Percentiles rank a stretch among this genome's conserved stretches.
These are phyloP conservation scores for Catalaphyllia jardinei DNA, from an alignment of 64 coral and sea anemone species.

Conservation along the genomic window DNA sequence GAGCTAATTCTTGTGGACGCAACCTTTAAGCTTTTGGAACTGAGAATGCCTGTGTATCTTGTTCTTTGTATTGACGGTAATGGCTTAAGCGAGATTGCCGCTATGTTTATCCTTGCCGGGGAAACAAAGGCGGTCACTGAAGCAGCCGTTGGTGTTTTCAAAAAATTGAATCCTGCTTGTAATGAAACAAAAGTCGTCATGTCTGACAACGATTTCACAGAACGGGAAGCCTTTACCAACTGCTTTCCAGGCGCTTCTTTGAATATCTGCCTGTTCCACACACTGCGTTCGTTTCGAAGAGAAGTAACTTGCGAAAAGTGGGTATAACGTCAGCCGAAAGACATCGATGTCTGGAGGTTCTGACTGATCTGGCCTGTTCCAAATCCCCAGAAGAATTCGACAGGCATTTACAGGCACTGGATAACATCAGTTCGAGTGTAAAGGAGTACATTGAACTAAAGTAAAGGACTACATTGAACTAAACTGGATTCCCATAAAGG, in stretches of 20 bases:
- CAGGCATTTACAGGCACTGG: constrained; percentile 33
- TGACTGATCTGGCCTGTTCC: constrained; percentile 50
- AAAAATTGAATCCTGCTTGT: constrained; percentile 44
- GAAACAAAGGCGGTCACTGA: constrained; percentile 72
- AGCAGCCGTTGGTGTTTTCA: constrained; percentile 38
- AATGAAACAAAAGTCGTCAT: constrained; percentile 66
- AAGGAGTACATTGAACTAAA: too few species aligned
- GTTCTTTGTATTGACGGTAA: constrained; percentile 64
- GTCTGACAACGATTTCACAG: constrained; percentile 75
- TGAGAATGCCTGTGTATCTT: constrained; percentile 67
- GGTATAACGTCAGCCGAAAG: constrained; percentile 65
- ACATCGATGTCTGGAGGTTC: constrained; percentile 47
- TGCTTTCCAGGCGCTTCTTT: constrained; percentile 63
- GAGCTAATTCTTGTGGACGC: constrained; percentile 75
- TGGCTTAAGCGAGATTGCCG: constrained; percentile 74
- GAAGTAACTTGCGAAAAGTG: constrained; percentile 59
- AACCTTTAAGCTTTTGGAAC: constrained; percentile 71
- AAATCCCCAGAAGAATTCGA: constrained; percentile 43
- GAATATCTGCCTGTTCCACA: constrained; percentile 76
- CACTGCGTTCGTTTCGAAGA: constrained; percentile 43
- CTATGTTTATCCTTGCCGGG: constrained; percentile 73
- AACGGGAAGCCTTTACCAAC: constrained; percentile 60
- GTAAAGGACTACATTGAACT: too few species aligned
- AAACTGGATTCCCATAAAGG: constrained; percentile 63
- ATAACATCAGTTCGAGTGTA: constrained; percentile 16